Evolutionary conservation across 2,113 vertebrate species (phyloP).

Genomic region (Heterochromis multidens): DNA sequence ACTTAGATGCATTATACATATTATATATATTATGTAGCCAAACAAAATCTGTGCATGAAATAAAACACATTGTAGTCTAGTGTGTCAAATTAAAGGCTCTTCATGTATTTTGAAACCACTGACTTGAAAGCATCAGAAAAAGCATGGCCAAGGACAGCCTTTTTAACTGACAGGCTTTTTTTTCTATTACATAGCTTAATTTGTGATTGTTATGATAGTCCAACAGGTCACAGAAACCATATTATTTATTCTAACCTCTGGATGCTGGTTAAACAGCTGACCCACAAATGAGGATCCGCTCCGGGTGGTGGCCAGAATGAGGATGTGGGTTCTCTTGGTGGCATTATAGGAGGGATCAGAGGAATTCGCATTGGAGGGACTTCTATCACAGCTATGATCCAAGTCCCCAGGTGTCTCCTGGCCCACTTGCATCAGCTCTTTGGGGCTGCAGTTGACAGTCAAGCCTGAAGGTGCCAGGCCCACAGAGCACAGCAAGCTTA

Average conservation of each 20-base stretch:
- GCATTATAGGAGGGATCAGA: constrained; percentile 65
- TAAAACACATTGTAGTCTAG: background rate
- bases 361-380: constrained; percentile 60
- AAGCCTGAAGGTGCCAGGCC: constrained; percentile 64
- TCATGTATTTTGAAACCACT: background rate
- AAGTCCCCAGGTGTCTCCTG: constrained; percentile 70
- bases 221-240: background rate
- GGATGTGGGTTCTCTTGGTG: constrained; percentile 85
- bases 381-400: constrained; percentile 78
- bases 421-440: background rate
- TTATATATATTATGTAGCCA: too few species aligned
- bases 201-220: background rate
- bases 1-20: background rate
- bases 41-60: background rate
- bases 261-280: constrained; percentile 94
- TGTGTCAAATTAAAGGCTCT: background rate
- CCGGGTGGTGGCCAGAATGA: constrained; percentile 92
- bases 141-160: background rate
- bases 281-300: constrained; percentile 92
- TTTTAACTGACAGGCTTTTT: too few species aligned
- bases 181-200: too few species aligned
- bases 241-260: constrained; percentile 61
- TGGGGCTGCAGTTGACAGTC: constrained; percentile 76
- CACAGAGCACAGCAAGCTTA: constrained; percentile 45
- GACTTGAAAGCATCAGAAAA: background rate